These are phyloP conservation scores for Anthrax anthrax DNA, from an alignment of 2,888 invertebrate species.

Conservation along the genomic window DNA sequence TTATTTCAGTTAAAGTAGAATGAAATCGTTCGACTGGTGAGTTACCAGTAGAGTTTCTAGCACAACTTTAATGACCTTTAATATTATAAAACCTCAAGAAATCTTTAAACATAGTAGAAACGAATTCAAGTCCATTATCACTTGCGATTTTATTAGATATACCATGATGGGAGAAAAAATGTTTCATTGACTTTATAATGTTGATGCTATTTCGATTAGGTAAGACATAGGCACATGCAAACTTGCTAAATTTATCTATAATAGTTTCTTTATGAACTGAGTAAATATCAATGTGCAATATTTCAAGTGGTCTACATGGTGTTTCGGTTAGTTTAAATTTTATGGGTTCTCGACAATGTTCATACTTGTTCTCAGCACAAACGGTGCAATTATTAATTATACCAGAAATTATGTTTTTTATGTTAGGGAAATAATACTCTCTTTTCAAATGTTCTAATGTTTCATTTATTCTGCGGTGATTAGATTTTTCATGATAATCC, in stretches of 20 bases:
- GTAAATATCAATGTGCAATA: slow-evolving; percentile 7
- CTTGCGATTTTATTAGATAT: slow-evolving; percentile 3
- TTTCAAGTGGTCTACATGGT: slow-evolving; percentile 5
- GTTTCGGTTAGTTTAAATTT: slow-evolving; percentile 6
- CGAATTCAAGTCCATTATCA: slow-evolving; percentile 9
- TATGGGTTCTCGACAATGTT: slow-evolving; percentile 11
- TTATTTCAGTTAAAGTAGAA: slow-evolving; percentile 9
- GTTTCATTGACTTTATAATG: slow-evolving; percentile 5
- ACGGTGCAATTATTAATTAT: slow-evolving; percentile 5
- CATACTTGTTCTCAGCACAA: slow-evolving; percentile 7
- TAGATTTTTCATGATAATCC: slow-evolving; percentile 4
- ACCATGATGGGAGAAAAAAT: slow-evolving; percentile 9
- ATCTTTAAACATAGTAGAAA: slow-evolving; percentile 4
- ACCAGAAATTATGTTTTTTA: slow-evolving; percentile 7
- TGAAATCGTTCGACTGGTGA: slow-evolving; percentile 10
- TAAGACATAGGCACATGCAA: slow-evolving; percentile 7
- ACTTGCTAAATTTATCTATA: slow-evolving; percentile 8
- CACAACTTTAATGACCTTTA: slow-evolving; percentile 4
- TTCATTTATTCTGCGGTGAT: slow-evolving; percentile 9
- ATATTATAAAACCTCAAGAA: slow-evolving; percentile 7
- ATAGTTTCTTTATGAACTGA: slow-evolving; percentile 6
- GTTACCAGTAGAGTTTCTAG: slow-evolving; percentile 9
- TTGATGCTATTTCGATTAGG: slow-evolving; percentile 8
- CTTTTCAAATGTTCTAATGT: slow-evolving; percentile 7
- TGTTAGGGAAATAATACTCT: slow-evolving; percentile 5